Percentiles rank a stretch among this genome's conserved stretches.
phyloP scores from a whole-genome alignment of 2,113 vertebrate species.

The Pyxicephalus adspersus region DNA sequence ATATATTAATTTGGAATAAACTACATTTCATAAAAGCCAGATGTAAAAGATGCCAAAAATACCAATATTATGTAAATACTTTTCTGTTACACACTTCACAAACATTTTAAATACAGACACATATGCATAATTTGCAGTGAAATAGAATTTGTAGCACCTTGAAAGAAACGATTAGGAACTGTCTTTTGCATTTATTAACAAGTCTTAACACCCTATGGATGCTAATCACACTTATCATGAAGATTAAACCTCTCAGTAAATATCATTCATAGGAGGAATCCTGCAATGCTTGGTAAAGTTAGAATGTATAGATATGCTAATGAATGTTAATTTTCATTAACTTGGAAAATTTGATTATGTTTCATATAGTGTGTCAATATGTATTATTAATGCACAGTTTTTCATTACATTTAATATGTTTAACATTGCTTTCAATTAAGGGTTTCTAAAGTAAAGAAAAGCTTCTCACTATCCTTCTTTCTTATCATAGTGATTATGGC shows the following conservation, averaged over 20 bases:
- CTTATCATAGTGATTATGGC: not conserved
- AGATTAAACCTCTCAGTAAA: conserved; percentile 36
- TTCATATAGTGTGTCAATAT: conserved; percentile 39
- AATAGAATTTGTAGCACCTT: conserved; percentile 23
- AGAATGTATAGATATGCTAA: conserved; percentile 36
- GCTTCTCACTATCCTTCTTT: not conserved
- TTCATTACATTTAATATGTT: conserved; percentile 19
- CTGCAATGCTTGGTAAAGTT: conserved; percentile 44
- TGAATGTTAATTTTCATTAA: conserved; percentile 36
- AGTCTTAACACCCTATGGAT: conserved; percentile 38
- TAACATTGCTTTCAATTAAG: conserved; percentile 27
- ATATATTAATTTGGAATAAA: too few relatives aligned
- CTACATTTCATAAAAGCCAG: too few relatives aligned
- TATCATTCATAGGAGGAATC: conserved; percentile 24
- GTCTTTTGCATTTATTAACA: conserved; percentile 29
- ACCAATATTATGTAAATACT: too few relatives aligned
- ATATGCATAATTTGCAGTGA: conserved; percentile 38
- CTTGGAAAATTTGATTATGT: conserved; percentile 44
- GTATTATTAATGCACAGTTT: conserved; percentile 39
- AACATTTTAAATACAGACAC: not conserved
- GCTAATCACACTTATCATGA: conserved; percentile 51
- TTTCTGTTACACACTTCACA: too few relatives aligned
- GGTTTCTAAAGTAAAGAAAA: not conserved
- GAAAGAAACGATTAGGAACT: conserved; percentile 23
- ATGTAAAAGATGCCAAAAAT: too few relatives aligned